Base-by-base conservation (phyloP, 1,140 invertebrate species). In the Hirudo medicinalis region DNA sequence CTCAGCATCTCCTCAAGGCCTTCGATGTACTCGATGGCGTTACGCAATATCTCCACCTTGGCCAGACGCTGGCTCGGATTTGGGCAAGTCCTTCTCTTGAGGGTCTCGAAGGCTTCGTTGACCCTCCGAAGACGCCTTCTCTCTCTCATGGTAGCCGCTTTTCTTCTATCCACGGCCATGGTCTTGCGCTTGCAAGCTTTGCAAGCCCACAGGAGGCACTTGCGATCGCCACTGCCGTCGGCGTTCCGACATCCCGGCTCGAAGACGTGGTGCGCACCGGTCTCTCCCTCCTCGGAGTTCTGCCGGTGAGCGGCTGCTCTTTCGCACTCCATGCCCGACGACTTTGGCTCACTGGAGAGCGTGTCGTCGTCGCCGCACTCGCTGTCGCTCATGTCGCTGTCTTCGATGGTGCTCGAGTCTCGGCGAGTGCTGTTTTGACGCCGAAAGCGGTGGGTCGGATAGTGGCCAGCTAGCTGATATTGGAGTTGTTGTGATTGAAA, bases 21-120 rank as follows among this genome's bases (percentile, higher is more conserved):
- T 80, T 97, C 94, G 75, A 98, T 98, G 80, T 98, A 97, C 76
- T 97, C 94, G 77, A 98, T 98, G 53, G 94, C 94, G 78, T 93
- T 94, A 74, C 94, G 85, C 25, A 98, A 85, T 75, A 98, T 97
- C 83, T 98, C 94, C 69, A 98, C 91, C 85, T 98, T 98, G 6
- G 95, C 94, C 76, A 97, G 84, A 70, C 94, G 84, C 80, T 97
- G 94, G 78, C 92, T 94, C 0, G 92, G 91, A 82, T 97, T 97
- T 73, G 90, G 88, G 77, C 93, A 91, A 0, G 94, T 95, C 74
- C 94, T 83, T 77, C 90, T 84, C 79, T 97, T 94, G 55, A 98
- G 82, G 40, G 92, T 87, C 81, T 97, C 95, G 82, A 97, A 98
- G 0, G 95, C 95, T 83, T 97, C 95, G 81, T 98, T 98, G 74